phyloP scores from a whole-genome alignment of 2,888 invertebrate species.

The Panorpa germanica region DNA sequence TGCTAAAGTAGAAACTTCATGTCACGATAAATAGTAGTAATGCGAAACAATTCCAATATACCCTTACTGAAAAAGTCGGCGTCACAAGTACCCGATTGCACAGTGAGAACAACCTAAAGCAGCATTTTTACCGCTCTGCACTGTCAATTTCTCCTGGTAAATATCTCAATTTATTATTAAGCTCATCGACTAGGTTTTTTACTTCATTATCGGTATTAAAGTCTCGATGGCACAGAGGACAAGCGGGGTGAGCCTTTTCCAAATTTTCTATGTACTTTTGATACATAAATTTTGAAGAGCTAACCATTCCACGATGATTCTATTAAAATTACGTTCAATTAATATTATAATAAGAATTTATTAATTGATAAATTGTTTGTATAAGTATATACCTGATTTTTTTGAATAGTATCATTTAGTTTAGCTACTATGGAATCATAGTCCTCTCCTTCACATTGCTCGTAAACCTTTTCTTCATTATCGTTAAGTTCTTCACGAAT shows the following conservation, averaged over 20 bases:
- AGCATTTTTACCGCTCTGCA: no score
- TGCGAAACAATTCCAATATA: no score
- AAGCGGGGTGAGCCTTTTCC: constrained; percentile 45
- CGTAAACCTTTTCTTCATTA: constrained; percentile 34
- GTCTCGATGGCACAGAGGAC: constrained; percentile 70
- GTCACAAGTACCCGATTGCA: no score
- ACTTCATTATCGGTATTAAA: constrained; percentile 40
- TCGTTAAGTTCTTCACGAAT: constrained; percentile 39
- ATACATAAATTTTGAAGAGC: no score
- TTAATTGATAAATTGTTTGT: constrained; percentile 49
- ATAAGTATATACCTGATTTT: constrained; percentile 50
- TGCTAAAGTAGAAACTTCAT: no score
- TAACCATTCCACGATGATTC: no score
- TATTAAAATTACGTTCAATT: no score
- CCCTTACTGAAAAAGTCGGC: no score
- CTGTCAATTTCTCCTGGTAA: constrained; percentile 44
- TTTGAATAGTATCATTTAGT: constrained; percentile 42
- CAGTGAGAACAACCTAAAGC: no score
- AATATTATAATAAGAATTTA: no score
- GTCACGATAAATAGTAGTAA: no score
- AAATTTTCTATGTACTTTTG: constrained; percentile 27
- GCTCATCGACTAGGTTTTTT: constrained; percentile 34
- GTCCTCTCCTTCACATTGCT: constrained; percentile 33
- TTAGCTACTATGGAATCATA: constrained; percentile 45
- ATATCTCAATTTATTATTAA: constrained; percentile 44